A percentile compares a stretch with the other conserved stretches of the same genome.
Evolutionary conservation across 1,140 invertebrate species (phyloP).

Genomic region (Drosophila persimilis): DNA sequence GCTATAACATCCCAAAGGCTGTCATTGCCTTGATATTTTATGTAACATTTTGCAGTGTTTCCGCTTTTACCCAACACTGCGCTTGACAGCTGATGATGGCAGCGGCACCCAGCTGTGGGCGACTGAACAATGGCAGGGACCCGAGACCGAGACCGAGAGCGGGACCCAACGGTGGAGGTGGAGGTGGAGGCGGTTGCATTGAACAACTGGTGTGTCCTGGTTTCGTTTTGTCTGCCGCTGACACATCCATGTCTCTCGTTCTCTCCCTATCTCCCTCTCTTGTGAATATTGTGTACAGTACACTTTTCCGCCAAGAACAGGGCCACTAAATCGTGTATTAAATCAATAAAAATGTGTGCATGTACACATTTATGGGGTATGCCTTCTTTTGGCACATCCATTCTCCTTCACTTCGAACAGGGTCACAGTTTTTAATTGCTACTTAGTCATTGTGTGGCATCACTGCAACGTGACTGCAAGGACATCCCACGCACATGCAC

Average conservation of each 20-base stretch:
- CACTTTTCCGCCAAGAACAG: conserved; percentile 25
- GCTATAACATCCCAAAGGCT: not conserved
- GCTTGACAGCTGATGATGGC: too few relatives aligned
- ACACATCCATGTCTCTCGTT: conserved; percentile 15
- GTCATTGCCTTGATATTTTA: not conserved
- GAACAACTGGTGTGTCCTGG: conserved; percentile 19
- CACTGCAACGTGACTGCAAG: not conserved
- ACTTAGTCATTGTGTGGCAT: conserved; percentile 13
- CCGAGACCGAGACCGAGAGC: too few relatives aligned
- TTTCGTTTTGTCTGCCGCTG: conserved; percentile 23
- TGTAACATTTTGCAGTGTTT: not conserved
- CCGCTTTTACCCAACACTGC: too few relatives aligned
- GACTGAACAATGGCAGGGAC: not conserved
- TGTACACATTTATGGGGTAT: not conserved
- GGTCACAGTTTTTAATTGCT: conserved; percentile 9
- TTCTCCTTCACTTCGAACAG: not conserved
- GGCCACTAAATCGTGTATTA: conserved; percentile 20
- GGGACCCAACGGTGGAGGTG: too few relatives aligned
- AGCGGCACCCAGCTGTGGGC: too few relatives aligned
- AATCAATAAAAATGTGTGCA: conserved; percentile 20
- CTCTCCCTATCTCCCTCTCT: not conserved
- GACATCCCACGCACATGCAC: too few relatives aligned
- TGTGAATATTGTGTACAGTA: not conserved
- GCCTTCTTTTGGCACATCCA: conserved; percentile 15
- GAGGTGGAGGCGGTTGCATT: not conserved